Evolutionary conservation across 2,797 vertebrate genomes (phyloP).

Genomic region (Loriculus beryllinus): DNA sequence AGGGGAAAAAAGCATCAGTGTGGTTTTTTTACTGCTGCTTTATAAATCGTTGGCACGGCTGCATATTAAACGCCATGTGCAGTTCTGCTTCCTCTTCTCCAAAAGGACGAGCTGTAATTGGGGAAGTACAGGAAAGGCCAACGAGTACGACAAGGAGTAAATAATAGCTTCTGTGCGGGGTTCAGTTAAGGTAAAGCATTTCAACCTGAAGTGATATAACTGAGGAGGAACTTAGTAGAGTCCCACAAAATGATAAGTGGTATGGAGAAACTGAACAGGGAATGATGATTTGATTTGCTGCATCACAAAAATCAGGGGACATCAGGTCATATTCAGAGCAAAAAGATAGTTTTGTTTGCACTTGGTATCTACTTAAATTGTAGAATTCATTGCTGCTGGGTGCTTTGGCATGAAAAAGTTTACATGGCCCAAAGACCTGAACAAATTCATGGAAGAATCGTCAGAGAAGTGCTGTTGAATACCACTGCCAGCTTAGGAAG

Average conservation of each 20-base stretch:
- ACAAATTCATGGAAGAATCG: neutral
- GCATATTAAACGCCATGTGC: neutral
- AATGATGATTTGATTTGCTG: neutral
- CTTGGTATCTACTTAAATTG: neutral
- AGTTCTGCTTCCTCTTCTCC: slow-evolving; percentile 5
- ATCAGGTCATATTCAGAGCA: neutral
- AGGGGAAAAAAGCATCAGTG: fast-evolving
- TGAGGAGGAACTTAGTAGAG: neutral
- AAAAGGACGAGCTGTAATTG: neutral
- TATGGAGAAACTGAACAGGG: neutral
- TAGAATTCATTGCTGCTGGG: neutral
- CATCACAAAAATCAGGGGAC: neutral
- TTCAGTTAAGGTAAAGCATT: neutral
- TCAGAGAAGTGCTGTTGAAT: neutral
- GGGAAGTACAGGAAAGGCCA: neutral
- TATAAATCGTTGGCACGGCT: neutral
- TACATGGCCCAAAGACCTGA: neutral
- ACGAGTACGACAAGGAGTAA: neutral
- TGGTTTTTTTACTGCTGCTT: neutral
- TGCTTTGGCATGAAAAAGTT: neutral
- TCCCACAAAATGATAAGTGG: neutral
- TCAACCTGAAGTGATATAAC: neutral
- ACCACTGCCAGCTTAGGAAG: too few species aligned
- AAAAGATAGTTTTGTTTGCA: neutral
- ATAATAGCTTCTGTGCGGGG: neutral